These are phyloP conservation scores for Latheticus oryzae DNA, from an alignment of 2,888 invertebrate genomes.

Conservation along the genomic window DNA sequence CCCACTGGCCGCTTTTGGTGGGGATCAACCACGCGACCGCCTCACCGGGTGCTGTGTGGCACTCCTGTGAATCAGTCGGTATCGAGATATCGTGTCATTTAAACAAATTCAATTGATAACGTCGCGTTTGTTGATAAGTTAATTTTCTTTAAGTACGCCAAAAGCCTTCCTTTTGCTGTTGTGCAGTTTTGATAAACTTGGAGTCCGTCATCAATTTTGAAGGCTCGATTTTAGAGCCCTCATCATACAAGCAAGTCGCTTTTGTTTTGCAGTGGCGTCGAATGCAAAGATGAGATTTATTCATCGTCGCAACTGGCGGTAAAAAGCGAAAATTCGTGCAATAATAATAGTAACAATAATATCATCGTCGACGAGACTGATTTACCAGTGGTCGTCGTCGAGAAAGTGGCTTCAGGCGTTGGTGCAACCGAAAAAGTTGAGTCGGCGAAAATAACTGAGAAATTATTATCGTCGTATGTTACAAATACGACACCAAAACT, in stretches of 20 bases:
- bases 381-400: slow-evolving; percentile 45
- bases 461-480: slow-evolving; percentile 14
- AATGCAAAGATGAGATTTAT: slow-evolving; percentile 82
- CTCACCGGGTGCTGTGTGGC: slow-evolving; percentile 28
- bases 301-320: slow-evolving; percentile 72
- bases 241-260: slow-evolving; percentile 19
- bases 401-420: slow-evolving; percentile 36
- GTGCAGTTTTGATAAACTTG: slow-evolving; percentile 19
- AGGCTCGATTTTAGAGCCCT: no score
- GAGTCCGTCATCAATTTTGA: slow-evolving; percentile 13
- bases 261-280: slow-evolving; percentile 75
- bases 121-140: slow-evolving; percentile 11
- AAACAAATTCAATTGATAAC: slow-evolving; percentile 26
- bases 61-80: slow-evolving; percentile 33
- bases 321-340: slow-evolving; percentile 48
- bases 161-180: slow-evolving; percentile 22
- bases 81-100: slow-evolving; percentile 23
- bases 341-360: slow-evolving; percentile 37
- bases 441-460: slow-evolving; percentile 23
- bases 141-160: slow-evolving; percentile 7
- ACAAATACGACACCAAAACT: slow-evolving; percentile 44
- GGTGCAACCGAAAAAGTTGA: slow-evolving; percentile 19
- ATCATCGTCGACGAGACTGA: slow-evolving; percentile 6
- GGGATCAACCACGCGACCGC: slow-evolving; percentile 36
- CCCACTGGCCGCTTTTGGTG: slow-evolving; percentile 14